These are phyloP conservation scores for Bombus impatiens DNA, from an alignment of 1,140 invertebrate species.

Conservation along the genomic window DNA sequence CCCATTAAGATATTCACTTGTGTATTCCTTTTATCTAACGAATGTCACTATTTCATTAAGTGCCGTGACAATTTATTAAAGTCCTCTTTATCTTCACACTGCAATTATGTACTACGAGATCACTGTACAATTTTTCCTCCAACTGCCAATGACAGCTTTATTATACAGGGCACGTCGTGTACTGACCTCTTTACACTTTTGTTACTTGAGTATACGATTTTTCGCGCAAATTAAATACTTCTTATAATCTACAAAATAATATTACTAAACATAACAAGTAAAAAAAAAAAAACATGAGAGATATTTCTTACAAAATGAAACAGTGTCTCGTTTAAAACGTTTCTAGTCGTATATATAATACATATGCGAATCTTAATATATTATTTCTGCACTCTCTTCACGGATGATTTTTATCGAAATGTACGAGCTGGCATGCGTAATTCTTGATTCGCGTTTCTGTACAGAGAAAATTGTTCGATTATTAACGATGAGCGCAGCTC, in stretches of 20 bases:
- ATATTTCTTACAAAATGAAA: constrained; percentile 31
- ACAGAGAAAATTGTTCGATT: not conserved
- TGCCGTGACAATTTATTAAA: constrained; percentile 32
- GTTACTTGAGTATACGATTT: constrained; percentile 4
- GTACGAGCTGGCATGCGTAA: not conserved
- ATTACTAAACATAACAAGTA: constrained; percentile 40
- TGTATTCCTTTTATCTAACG: constrained; percentile 8
- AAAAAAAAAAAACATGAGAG: constrained; percentile 25
- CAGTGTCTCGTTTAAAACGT: not conserved
- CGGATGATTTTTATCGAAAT: not conserved
- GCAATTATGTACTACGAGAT: constrained; percentile 40
- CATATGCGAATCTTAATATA: not conserved
- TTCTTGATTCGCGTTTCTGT: not conserved
- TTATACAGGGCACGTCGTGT: not conserved
- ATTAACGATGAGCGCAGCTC: constrained; percentile 6
- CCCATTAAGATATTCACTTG: constrained; percentile 2
- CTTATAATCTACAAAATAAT: constrained; percentile 42
- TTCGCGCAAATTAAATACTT: constrained; percentile 22
- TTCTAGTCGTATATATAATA: constrained; percentile 3
- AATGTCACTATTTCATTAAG: not conserved
- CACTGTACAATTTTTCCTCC: constrained; percentile 44
- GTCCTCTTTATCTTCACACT: constrained; percentile 21
- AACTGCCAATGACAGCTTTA: constrained; percentile 33
- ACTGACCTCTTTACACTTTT: constrained; percentile 22
- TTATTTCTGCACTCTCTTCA: constrained; percentile 8